These are phyloP conservation scores for Aurelia sp. DNA, from an alignment of 30 jellyfish, hydroid and myxozoan species.

Conservation along the genomic window DNA sequence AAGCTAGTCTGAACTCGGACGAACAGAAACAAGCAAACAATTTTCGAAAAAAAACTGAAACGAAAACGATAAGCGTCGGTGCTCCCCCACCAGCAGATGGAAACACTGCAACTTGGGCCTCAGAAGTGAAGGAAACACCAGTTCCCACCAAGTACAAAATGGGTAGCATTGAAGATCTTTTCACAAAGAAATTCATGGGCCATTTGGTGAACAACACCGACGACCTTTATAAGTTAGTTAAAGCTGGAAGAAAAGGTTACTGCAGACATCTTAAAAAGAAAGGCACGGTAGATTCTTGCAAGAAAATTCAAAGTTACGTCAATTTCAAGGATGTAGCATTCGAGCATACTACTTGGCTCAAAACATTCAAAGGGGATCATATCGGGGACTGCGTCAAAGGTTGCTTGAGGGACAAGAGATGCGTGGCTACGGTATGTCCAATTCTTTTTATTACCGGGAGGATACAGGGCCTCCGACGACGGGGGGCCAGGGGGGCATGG, in stretches of 20 bases:
- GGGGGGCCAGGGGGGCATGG: too few relatives aligned
- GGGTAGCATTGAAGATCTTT: constrained; percentile 56
- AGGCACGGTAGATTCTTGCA: constrained; percentile 60
- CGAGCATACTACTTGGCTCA: too few relatives aligned
- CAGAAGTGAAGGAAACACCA: constrained; percentile 72
- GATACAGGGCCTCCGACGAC: too few relatives aligned
- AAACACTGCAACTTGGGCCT: constrained; percentile 67
- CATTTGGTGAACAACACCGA: constrained; percentile 16
- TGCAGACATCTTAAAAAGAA: constrained; percentile 33
- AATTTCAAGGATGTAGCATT: constrained; percentile 13
- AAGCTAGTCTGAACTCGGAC: constrained; percentile 10
- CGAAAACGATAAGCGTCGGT: constrained; percentile 68
- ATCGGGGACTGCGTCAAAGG: too few relatives aligned
- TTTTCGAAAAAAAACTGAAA: constrained; percentile 49
- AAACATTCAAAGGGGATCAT: too few relatives aligned
- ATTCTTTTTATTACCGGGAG: too few relatives aligned
- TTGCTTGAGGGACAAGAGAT: too few relatives aligned
- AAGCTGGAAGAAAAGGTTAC: constrained; percentile 17
- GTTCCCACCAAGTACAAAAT: constrained; percentile 62
- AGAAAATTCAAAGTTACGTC: constrained; percentile 17
- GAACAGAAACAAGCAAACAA: constrained; percentile 36
- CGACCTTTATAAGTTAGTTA: background rate
- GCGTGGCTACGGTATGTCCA: too few relatives aligned
- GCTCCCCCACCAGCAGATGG: constrained; percentile 82
- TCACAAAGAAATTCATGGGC: constrained; percentile 57